phyloP scores from a whole-genome alignment of 2,888 invertebrate genomes.

The Drosophila incognita region DNA sequence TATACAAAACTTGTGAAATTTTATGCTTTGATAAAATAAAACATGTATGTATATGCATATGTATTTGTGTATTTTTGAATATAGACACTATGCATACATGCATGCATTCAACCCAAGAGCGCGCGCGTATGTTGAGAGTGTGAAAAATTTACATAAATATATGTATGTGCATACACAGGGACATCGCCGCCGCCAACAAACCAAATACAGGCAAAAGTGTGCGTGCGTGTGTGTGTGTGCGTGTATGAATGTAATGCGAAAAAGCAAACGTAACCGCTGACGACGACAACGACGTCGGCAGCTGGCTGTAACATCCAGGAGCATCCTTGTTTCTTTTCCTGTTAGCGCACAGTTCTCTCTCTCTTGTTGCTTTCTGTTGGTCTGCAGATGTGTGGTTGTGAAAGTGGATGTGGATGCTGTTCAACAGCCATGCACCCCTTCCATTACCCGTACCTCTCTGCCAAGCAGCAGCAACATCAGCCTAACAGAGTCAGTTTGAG shows the following conservation, averaged over 20 bases:
- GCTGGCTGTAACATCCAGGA: slow-evolving; percentile 52
- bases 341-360: slow-evolving; percentile 36
- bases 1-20: slow-evolving; percentile 48
- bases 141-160: slow-evolving; percentile 59
- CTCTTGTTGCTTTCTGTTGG: slow-evolving; percentile 41
- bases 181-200: slow-evolving; percentile 61
- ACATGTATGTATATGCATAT: slow-evolving; percentile 45
- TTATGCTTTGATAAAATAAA: slow-evolving; percentile 43
- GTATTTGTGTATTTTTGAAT: slow-evolving; percentile 40
- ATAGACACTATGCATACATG: slow-evolving; percentile 27
- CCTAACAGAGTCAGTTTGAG: slow-evolving; percentile 28
- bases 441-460: slow-evolving; percentile 1
- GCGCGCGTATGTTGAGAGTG: slow-evolving; percentile 64
- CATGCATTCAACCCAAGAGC: slow-evolving; percentile 28
- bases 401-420: slow-evolving; percentile 63
- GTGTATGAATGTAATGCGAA: slow-evolving; percentile 49
- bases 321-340: slow-evolving; percentile 73
- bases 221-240: slow-evolving; percentile 16
- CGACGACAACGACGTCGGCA: slow-evolving; percentile 53
- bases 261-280: slow-evolving; percentile 73
- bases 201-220: slow-evolving; percentile 33
- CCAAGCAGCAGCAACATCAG: slow-evolving; percentile 9
- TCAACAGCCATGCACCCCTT: slow-evolving; percentile 39
- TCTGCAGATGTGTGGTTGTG: slow-evolving; percentile 34
- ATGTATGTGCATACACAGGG: slow-evolving; percentile 48